A percentile compares a stretch with the other conserved stretches of the same genome.
Conservation (phyloP, 2,888 invertebrate species). For the Eupithecia dodoneata region DNA sequence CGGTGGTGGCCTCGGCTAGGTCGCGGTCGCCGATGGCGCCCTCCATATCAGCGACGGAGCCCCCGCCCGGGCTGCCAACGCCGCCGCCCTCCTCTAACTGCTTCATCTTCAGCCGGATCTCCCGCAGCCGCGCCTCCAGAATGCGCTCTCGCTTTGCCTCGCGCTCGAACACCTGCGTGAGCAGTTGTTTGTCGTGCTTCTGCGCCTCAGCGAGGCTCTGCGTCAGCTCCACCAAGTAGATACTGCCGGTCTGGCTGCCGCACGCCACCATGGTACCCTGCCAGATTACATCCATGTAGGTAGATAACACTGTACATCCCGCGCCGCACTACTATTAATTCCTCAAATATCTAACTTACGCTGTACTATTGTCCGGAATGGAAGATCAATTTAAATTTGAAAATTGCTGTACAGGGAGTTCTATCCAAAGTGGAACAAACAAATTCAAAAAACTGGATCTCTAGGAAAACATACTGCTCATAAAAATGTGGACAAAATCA, state of each 20-base stretch:
- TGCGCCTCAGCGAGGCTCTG: slow-evolving; percentile 64
- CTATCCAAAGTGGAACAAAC: too few species aligned
- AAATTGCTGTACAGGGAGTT: not conserved
- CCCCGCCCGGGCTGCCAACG: slow-evolving; percentile 47
- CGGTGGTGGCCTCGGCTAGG: slow-evolving; percentile 60
- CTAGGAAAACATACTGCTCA: not conserved
- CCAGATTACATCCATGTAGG: not conserved
- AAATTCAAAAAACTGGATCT: not conserved
- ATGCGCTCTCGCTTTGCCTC: slow-evolving; percentile 95
- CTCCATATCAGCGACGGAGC: slow-evolving; percentile 48
- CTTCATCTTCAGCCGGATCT: slow-evolving; percentile 84
- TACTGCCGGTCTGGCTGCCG: slow-evolving; percentile 88
- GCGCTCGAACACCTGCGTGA: slow-evolving; percentile 92
- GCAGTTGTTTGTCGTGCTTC: slow-evolving; percentile 88
- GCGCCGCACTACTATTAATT: not conserved
- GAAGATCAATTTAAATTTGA: not conserved
- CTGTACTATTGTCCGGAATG: not conserved
- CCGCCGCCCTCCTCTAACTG: slow-evolving; percentile 63
- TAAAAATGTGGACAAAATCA: not conserved
- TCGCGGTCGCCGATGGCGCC: slow-evolving; percentile 62
- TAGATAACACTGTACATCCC: not conserved
- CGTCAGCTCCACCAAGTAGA: slow-evolving; percentile 89
- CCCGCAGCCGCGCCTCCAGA: slow-evolving; percentile 93
- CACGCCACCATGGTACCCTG: slow-evolving; percentile 87
- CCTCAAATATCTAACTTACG: not conserved